Percentiles rank a stretch among this genome's conserved stretches.
These are phyloP conservation scores for Amblyopsis hoosieri DNA, from an alignment of 2,797 vertebrate genomes.

Conservation along the genomic window DNA sequence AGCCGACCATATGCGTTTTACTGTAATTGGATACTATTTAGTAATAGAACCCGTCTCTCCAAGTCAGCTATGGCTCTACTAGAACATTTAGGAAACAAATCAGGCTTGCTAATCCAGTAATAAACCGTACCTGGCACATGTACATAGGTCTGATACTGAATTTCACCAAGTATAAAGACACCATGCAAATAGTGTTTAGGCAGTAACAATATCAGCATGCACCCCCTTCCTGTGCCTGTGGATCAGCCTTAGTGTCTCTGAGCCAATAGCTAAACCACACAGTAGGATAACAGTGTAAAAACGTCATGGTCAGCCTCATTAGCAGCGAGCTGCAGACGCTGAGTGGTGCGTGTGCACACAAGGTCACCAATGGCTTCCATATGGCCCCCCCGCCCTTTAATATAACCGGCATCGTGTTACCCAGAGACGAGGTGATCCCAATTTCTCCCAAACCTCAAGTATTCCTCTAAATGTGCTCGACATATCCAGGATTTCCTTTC, in stretches of 20 bases:
- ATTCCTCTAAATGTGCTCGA: constrained; percentile 75
- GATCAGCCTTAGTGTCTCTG: constrained; percentile 55
- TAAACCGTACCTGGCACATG: constrained; percentile 59
- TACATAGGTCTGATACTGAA: constrained; percentile 43
- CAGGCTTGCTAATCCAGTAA: constrained; percentile 44
- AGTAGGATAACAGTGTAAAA: constrained; percentile 76
- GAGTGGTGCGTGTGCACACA: constrained; percentile 59
- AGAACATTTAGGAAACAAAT: constrained; percentile 62
- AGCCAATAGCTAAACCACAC: constrained; percentile 72
- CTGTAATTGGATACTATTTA: too few species aligned
- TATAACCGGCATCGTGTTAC: constrained; percentile 74
- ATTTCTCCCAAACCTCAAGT: constrained; percentile 78
- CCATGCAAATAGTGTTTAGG: constrained; percentile 62
- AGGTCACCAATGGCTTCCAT: constrained; percentile 72
- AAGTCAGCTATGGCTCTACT: constrained; percentile 39
- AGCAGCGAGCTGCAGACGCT: constrained; percentile 52
- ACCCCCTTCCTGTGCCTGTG: constrained; percentile 46
- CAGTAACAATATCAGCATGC: constrained; percentile 58
- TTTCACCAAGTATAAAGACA: constrained; percentile 51
- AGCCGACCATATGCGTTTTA: constrained; percentile 45
- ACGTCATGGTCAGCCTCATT: constrained; percentile 73
- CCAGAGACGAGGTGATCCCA: constrained; percentile 71
- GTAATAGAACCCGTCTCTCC: constrained; percentile 6
- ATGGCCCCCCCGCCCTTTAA: constrained; percentile 72
- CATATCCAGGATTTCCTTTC: constrained; percentile 80